These are phyloP conservation scores for Neofelis nebulosa DNA, from an alignment of 2,113 vertebrate species.

Conservation along the genomic window DNA sequence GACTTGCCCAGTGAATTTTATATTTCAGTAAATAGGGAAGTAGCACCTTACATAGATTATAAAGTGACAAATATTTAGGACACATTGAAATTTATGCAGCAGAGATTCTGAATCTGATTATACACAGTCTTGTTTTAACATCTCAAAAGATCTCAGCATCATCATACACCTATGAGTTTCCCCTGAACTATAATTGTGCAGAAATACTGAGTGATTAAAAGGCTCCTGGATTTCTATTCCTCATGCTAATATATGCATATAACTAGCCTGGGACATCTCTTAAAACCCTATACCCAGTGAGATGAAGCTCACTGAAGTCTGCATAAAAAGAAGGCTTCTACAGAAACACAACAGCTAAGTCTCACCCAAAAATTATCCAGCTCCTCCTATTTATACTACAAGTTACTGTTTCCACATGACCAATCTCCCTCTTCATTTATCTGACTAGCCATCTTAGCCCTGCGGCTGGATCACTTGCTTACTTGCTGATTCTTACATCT, in stretches of 20 bases:
- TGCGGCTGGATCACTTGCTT: background rate
- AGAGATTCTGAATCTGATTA: background rate
- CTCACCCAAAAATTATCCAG: background rate
- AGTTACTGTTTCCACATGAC: background rate
- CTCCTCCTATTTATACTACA: background rate
- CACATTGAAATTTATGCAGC: background rate
- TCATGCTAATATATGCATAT: background rate
- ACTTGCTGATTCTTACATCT: background rate
- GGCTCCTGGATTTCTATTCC: background rate
- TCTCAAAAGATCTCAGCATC: background rate
- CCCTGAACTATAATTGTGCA: background rate
- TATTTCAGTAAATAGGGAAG: background rate
- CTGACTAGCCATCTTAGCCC: background rate
- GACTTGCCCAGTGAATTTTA: background rate
- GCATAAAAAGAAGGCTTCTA: background rate
- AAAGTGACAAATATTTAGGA: constrained; percentile 20
- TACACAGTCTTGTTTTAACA: constrained; percentile 4
- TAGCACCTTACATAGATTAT: background rate
- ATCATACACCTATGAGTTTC: background rate
- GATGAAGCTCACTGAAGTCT: background rate
- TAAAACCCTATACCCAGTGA: background rate
- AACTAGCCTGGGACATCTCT: background rate
- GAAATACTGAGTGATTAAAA: constrained; percentile 9
- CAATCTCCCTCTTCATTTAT: constrained; percentile 29
- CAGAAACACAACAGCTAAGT: constrained; percentile 1